Percentiles rank a stretch among this genome's conserved stretches.
Conservation (phyloP, 2,113 vertebrate species). For the Leuciscus idus region DNA sequence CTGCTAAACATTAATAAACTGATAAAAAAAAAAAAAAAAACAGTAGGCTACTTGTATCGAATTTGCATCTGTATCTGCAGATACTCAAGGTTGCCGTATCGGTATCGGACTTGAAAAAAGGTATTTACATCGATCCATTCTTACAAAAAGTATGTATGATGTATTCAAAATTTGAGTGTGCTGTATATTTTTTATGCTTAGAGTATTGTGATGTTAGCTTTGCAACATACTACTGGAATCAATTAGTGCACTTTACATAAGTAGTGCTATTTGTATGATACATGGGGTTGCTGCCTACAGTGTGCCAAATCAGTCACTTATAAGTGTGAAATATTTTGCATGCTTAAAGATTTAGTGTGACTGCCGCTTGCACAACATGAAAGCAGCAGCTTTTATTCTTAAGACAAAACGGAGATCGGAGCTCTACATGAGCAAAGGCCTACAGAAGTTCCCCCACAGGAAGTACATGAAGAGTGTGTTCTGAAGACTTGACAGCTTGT, state of each 20-base stretch:
- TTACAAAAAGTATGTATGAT: not conserved
- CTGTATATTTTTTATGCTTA: not conserved
- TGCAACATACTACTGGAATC: not conserved
- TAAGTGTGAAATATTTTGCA: not conserved
- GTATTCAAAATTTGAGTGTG: not conserved
- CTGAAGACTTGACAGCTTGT: not conserved
- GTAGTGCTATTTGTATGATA: not conserved
- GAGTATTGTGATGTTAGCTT: not conserved
- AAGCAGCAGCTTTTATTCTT: not conserved
- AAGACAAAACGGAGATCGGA: not conserved
- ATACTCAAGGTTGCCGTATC: not conserved
- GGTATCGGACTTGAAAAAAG: not conserved
- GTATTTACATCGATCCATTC: not conserved
- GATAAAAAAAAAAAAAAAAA: no score
- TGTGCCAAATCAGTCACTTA: not conserved
- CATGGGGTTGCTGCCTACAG: not conserved
- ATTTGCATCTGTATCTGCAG: no score
- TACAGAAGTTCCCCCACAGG: not conserved
- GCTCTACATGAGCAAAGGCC: not conserved
- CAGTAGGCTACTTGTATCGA: no score
- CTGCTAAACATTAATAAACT: no score
- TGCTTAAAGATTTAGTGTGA: not conserved
- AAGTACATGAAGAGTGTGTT: constrained; percentile 18
- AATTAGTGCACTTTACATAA: not conserved
- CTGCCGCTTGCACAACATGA: not conserved